Evolutionary conservation across 2,888 invertebrate species (phyloP).

Genomic region (Laspeyria flexula): DNA sequence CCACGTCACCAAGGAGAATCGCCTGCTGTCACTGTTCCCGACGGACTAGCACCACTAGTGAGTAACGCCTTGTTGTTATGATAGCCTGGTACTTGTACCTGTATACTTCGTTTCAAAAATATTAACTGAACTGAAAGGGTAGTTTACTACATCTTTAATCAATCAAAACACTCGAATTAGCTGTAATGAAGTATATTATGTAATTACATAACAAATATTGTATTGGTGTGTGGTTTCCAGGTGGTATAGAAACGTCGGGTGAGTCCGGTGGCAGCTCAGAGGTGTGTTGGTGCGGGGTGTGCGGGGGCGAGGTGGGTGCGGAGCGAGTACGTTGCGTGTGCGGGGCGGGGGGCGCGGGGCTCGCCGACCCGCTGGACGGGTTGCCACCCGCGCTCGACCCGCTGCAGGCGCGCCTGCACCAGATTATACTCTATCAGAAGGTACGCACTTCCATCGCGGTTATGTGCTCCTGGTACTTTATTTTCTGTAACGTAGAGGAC

Average conservation of each 20-base stretch:
- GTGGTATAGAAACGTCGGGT: constrained; percentile 59
- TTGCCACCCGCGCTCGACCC: constrained; percentile 90
- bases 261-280: constrained; percentile 47
- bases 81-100: constrained; percentile 10
- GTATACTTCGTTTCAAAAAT: too few species aligned
- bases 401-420: constrained; percentile 91
- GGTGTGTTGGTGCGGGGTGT: constrained; percentile 51
- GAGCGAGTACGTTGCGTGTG: constrained; percentile 50
- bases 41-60: constrained; percentile 48
- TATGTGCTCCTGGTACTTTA: constrained; percentile 1
- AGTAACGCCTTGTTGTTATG: constrained; percentile 26
- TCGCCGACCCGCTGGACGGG: constrained; percentile 90
- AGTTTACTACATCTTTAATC: too few species aligned
- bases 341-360: constrained; percentile 42
- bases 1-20: constrained; percentile 68
- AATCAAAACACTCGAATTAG: too few species aligned
- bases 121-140: too few species aligned
- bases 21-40: constrained; percentile 56
- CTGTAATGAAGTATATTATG: too few species aligned
- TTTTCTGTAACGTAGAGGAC: too few species aligned
- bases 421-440: constrained; percentile 93
- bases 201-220: too few species aligned
- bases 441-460: constrained; percentile 70
- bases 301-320: constrained; percentile 45
- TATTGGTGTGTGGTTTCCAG: too few species aligned